Evolutionary conservation across 2,797 vertebrate genomes (phyloP), one percentile per base, ranked within the genome.

Genomic region (Pseudochirops corinnae): DNA sequence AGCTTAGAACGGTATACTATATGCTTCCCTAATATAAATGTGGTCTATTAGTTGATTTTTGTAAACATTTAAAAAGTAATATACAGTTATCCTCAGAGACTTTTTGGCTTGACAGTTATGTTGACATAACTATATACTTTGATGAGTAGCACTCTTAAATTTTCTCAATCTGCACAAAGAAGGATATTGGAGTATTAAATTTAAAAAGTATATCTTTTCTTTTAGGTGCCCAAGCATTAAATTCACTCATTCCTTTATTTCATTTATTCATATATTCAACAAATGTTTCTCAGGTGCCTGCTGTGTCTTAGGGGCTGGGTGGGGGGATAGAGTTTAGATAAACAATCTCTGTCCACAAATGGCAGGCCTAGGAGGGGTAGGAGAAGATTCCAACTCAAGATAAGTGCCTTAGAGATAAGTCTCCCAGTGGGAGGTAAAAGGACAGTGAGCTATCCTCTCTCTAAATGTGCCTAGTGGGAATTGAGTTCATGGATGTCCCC

Each of bases 51-150:
- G 67, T 39, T 39, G 6, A 46, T 82, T 60, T 60, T 60, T 60
- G 29, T 60, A 60, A 60, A 13, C 29, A 60, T 60, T 67, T 67
- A 4, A 90, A 39, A 94, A 95, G 31, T 56, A 50, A 96, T 93
- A 93, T 82, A 60, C 94, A 91, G 57, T 92, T 91, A 13, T 91
- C 31, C 55, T 90, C 67, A 39, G 87, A 90, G 58, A 82, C 33
- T 93, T 92, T 46, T 57, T 92, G 18, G 24, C 33, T 90, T 90
- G 91, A 46, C 90, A 87, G 92, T 94, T 92, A 82, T 91, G 52
- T 67, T 90, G n/a, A 56, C 6, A 14, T 74, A 91, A 9, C 31
- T 62, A 33, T 62, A 62, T 62, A 21, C n/a, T 93, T 74, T 56
- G 11, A 55, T 90, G 11, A 56, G 12, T 55, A 92, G 28, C 33